Evolutionary conservation across 1,140 invertebrate species (phyloP).

Genomic region (Centruroides sculpturatus): DNA sequence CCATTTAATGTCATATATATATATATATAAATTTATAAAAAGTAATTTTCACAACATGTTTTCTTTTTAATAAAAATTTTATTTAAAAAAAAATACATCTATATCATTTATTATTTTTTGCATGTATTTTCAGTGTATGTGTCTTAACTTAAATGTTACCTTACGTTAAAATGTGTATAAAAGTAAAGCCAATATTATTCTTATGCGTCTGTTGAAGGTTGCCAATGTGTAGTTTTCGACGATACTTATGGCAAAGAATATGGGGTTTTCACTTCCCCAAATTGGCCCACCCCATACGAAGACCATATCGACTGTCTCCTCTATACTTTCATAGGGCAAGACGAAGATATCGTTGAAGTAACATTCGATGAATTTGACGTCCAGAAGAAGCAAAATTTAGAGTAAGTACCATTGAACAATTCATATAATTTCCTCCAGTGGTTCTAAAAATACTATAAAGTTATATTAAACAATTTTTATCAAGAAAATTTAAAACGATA

Average conservation of each 20-base stretch:
- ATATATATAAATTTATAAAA: too few relatives aligned
- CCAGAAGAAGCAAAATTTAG: conserved; percentile 25
- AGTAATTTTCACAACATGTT: too few relatives aligned
- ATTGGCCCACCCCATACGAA: conserved; percentile 60
- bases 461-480: too few relatives aligned
- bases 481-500: too few relatives aligned
- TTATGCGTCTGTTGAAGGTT: conserved; percentile 42
- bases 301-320: conserved; percentile 60
- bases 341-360: conserved; percentile 63
- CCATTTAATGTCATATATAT: too few relatives aligned
- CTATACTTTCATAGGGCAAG: conserved; percentile 63
- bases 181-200: background rate
- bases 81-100: too few relatives aligned
- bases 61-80: too few relatives aligned
- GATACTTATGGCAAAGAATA: conserved; percentile 59
- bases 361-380: conserved; percentile 65
- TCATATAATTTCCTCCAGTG: background rate
- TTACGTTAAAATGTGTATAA: too few relatives aligned
- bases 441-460: too few relatives aligned
- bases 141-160: too few relatives aligned
- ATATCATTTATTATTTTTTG: too few relatives aligned
- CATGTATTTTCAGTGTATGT: too few relatives aligned
- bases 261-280: conserved; percentile 64
- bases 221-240: conserved; percentile 62
- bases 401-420: conserved; percentile 16